Conservation (phyloP, 2,113 vertebrate genomes). For the Cranoglanis bouderius region DNA sequence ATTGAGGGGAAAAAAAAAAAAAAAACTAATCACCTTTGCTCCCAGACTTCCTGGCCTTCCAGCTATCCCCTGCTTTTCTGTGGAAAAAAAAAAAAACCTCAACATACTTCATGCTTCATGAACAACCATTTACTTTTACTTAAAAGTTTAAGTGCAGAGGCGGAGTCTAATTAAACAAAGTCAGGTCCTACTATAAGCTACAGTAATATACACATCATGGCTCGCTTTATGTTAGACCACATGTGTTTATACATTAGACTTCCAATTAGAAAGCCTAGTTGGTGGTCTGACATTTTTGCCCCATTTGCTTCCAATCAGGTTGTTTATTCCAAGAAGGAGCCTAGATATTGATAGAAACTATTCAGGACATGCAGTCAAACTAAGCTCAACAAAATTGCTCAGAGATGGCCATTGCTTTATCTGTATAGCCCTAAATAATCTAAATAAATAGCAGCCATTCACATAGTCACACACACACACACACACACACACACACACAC, state of each 20-base stretch:
- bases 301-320: neutral
- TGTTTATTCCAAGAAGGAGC: neutral
- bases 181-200: neutral
- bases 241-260: conserved; percentile 12
- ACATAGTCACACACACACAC: too few species aligned
- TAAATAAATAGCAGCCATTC: neutral
- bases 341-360: neutral
- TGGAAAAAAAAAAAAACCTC: neutral
- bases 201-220: neutral
- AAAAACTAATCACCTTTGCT: neutral
- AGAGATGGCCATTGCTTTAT: neutral
- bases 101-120: neutral
- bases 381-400: neutral
- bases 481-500: neutral
- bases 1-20: neutral
- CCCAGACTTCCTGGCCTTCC: conserved; percentile 13
- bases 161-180: neutral
- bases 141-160: neutral
- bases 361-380: neutral
- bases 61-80: conserved; percentile 32
- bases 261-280: neutral
- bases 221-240: neutral
- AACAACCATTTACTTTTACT: neutral
- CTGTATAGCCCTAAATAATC: neutral
- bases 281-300: conserved; percentile 15